These are phyloP conservation scores for Alcis repandata DNA, from an alignment of 2,888 invertebrate genomes.

Conservation along the genomic window DNA sequence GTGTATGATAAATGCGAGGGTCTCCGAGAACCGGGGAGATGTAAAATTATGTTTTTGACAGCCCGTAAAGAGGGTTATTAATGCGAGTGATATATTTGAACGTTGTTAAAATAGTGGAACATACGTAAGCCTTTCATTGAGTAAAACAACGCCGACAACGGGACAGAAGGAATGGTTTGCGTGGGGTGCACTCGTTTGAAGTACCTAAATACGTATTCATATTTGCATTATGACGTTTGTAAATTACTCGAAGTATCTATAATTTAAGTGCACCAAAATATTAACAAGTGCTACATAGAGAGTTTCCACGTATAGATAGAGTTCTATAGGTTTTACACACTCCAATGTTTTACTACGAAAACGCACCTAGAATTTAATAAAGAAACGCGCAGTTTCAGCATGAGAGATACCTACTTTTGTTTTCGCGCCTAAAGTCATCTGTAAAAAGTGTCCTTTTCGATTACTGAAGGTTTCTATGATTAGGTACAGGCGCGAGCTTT, in stretches of 20 bases:
- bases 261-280: not conserved
- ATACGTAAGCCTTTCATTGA: constrained; percentile 33
- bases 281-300: too few relatives aligned
- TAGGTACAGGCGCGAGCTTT: too few relatives aligned
- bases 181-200: constrained; percentile 22
- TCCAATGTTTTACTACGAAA: too few relatives aligned
- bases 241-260: not conserved
- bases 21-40: constrained; percentile 41
- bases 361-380: too few relatives aligned
- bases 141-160: constrained; percentile 24
- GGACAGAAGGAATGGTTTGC: not conserved
- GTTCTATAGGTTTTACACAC: too few relatives aligned
- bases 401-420: too few relatives aligned
- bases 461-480: too few relatives aligned
- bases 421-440: too few relatives aligned
- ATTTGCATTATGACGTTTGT: not conserved
- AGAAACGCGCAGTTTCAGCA: too few relatives aligned
- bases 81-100: constrained; percentile 31
- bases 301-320: too few relatives aligned
- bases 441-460: too few relatives aligned
- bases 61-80: constrained; percentile 57
- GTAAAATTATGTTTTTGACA: constrained; percentile 59
- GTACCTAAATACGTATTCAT: not conserved
- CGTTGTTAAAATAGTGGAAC: constrained; percentile 18
- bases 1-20: constrained; percentile 33